phyloP scores from a whole-genome alignment of 2,888 invertebrate genomes.

The Mythimna pallens region DNA sequence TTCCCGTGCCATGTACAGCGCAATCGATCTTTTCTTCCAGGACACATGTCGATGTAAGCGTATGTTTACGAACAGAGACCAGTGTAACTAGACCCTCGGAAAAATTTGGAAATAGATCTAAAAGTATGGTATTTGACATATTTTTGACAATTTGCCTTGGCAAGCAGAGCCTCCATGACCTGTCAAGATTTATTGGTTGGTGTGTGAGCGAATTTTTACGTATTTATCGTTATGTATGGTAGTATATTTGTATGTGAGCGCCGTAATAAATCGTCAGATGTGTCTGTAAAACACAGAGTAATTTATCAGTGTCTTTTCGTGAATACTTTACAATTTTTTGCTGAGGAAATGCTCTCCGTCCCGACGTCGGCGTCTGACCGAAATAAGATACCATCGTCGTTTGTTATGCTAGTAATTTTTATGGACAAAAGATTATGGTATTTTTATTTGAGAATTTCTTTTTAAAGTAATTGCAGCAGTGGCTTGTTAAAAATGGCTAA shows the following conservation, averaged over 20 bases:
- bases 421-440: conserved; percentile 27
- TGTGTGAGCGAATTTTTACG: conserved; percentile 58
- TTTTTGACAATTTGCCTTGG: conserved; percentile 32
- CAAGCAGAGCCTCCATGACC: conserved; percentile 17
- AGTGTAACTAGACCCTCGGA: conserved; percentile 6
- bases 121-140: conserved; percentile 32
- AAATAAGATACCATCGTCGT: conserved; percentile 56
- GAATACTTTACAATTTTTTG: conserved; percentile 76
- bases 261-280: conserved; percentile 73
- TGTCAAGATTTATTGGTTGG: conserved; percentile 19
- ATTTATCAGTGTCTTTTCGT: conserved; percentile 74
- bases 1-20: conserved; percentile 44
- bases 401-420: conserved; percentile 50
- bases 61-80: conserved; percentile 57
- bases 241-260: conserved; percentile 66
- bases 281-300: conserved; percentile 75
- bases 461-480: not conserved
- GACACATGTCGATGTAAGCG: conserved; percentile 53
- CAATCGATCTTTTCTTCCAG: conserved; percentile 56
- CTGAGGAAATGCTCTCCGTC: conserved; percentile 51
- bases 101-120: conserved; percentile 18
- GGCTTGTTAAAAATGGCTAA: not conserved
- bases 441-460: not conserved
- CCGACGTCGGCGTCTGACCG: conserved; percentile 53
- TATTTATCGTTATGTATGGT: conserved; percentile 67